Evolutionary conservation across 2,888 invertebrate genomes (phyloP).

Genomic region (Linnaemya vulpina): DNA sequence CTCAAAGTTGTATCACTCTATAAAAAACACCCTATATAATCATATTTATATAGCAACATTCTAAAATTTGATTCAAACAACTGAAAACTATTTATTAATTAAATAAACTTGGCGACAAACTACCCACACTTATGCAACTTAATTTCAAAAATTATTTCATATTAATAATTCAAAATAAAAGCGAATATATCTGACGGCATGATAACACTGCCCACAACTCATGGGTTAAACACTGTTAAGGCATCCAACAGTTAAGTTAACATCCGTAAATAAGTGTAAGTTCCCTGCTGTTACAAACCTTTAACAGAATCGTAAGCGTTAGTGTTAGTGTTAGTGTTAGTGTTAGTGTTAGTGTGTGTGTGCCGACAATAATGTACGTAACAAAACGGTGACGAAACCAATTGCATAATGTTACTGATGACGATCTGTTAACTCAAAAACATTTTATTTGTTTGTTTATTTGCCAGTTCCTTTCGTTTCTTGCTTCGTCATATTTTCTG

Average conservation of each 20-base stretch:
- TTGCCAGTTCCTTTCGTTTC: conserved; percentile 39
- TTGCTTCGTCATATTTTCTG: conserved; percentile 51
- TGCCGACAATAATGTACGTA: conserved; percentile 32
- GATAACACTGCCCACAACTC: neutral
- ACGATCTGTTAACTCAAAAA: conserved; percentile 51
- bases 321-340: neutral
- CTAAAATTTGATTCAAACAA: too few species aligned
- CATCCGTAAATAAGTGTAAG: neutral
- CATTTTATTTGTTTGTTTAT: conserved; percentile 7
- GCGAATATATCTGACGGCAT: too few species aligned
- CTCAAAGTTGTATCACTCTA: too few species aligned
- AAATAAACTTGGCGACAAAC: too few species aligned
- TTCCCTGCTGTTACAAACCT: conserved; percentile 14
- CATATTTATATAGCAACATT: too few species aligned
- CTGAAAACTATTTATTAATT: too few species aligned
- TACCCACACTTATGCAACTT: too few species aligned
- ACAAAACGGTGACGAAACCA: conserved; percentile 66
- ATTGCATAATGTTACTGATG: conserved; percentile 53
- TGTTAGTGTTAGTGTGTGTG: conserved; percentile 4
- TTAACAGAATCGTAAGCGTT: conserved; percentile 1
- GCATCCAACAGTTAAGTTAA: neutral
- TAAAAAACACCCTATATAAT: too few species aligned
- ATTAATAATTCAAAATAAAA: too few species aligned
- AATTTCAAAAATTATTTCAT: too few species aligned
- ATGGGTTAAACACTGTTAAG: conserved; percentile 29